Evolutionary conservation across 2,797 vertebrate species (phyloP).

Genomic region (Peromyscus melanophrys): DNA sequence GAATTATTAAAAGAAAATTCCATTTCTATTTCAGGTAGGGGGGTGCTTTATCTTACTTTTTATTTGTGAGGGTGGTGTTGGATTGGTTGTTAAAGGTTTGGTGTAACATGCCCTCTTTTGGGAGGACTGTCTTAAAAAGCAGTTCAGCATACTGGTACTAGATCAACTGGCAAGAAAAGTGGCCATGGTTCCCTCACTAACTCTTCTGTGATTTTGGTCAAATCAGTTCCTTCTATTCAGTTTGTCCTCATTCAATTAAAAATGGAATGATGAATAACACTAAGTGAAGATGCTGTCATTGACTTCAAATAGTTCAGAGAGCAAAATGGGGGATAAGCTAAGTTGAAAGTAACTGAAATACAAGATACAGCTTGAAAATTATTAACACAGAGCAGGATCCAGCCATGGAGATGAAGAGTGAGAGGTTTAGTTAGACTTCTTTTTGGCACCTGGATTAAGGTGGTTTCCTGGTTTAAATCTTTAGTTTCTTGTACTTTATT

Average conservation of each 20-base stretch:
- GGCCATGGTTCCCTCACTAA: not conserved
- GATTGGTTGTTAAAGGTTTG: not conserved
- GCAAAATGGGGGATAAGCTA: not conserved
- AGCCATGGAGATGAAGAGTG: not conserved
- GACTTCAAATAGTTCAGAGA: not conserved
- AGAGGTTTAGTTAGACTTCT: not conserved
- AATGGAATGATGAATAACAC: not conserved
- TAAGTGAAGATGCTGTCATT: not conserved
- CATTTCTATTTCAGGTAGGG: slow-evolving; percentile 23
- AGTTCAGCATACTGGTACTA: not conserved
- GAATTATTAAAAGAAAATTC: not conserved
- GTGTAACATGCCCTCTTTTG: not conserved
- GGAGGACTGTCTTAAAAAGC: not conserved
- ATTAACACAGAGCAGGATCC: not conserved
- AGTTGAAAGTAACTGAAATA: not conserved
- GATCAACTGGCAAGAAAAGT: not conserved
- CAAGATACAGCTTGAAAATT: not conserved
- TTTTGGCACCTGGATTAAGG: not conserved
- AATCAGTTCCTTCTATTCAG: not conserved
- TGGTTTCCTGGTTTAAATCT: not conserved
- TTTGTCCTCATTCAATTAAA: not conserved
- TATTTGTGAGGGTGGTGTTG: not conserved
- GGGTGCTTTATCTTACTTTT: not conserved
- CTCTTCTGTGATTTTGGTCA: not conserved
- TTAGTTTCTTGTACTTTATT: not conserved